A percentile compares a stretch with the other conserved stretches of the same genome.
Conservation (phyloP, 1,140 invertebrate genomes). For the Doryteuthis pealeii region DNA sequence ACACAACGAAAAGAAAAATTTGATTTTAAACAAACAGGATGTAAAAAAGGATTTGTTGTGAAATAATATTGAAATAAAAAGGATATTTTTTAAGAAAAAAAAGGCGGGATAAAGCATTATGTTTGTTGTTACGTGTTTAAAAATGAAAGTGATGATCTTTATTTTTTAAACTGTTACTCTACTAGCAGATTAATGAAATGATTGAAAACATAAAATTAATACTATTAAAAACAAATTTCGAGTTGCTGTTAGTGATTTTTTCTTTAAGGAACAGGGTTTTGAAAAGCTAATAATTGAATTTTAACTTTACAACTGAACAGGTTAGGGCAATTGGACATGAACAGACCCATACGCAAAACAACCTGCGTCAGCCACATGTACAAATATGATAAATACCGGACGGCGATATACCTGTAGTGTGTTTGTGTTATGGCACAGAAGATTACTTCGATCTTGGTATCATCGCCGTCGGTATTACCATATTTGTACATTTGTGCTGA, state of each 20-base stretch:
- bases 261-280: neutral
- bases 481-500: constrained; percentile 85
- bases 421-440: constrained; percentile 74
- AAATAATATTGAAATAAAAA: too few relatives aligned
- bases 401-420: constrained; percentile 87
- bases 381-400: constrained; percentile 78
- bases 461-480: constrained; percentile 80
- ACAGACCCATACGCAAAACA: constrained; percentile 99
- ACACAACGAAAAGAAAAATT: too few relatives aligned
- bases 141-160: neutral
- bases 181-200: neutral
- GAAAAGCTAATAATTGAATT: neutral
- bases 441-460: constrained; percentile 87
- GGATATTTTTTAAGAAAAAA: neutral
- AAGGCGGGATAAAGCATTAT: too few relatives aligned
- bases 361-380: constrained; percentile 87
- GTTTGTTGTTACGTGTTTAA: neutral
- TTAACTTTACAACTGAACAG: constrained; percentile 71
- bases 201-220: neutral
- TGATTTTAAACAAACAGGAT: too few relatives aligned
- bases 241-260: neutral
- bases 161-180: too few relatives aligned
- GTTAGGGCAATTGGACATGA: constrained; percentile 82
- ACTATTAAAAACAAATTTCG: neutral
- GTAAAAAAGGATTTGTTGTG: too few relatives aligned